Conservation (phyloP, 1,140 invertebrate genomes). For the Drusus annulatus region DNA sequence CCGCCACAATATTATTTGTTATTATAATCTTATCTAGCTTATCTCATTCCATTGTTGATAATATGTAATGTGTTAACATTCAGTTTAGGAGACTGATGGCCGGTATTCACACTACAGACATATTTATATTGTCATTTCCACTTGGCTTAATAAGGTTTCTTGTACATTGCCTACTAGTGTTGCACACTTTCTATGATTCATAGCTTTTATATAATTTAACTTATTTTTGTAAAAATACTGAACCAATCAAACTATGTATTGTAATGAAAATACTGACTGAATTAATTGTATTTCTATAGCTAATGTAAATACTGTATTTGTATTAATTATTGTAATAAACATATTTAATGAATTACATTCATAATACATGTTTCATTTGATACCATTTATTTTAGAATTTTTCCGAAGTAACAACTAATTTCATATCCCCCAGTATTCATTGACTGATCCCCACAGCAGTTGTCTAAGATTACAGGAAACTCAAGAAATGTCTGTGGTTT, state of each 20-base stretch:
- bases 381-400: too few species aligned
- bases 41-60: constrained; percentile 24
- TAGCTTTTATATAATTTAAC: constrained; percentile 31
- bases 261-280: constrained; percentile 43
- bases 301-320: constrained; percentile 42
- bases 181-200: not conserved
- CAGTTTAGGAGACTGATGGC: not conserved
- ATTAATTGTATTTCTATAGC: constrained; percentile 45
- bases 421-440: too few species aligned
- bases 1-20: not conserved
- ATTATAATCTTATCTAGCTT: constrained; percentile 23
- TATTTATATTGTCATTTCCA: not conserved
- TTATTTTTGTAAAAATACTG: constrained; percentile 42
- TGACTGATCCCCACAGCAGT: too few species aligned
- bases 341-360: constrained; percentile 31
- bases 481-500: too few species aligned
- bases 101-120: not conserved
- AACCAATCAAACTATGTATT: constrained; percentile 25
- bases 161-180: constrained; percentile 11
- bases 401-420: too few species aligned
- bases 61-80: constrained; percentile 13
- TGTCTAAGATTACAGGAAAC: too few species aligned
- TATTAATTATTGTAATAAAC: constrained; percentile 43
- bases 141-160: not conserved
- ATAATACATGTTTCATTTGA: too few species aligned